Evolutionary conservation across 1,140 invertebrate genomes (phyloP), one percentile per base, ranked within the genome.

Genomic region (Lordiphosa stackelbergi): DNA sequence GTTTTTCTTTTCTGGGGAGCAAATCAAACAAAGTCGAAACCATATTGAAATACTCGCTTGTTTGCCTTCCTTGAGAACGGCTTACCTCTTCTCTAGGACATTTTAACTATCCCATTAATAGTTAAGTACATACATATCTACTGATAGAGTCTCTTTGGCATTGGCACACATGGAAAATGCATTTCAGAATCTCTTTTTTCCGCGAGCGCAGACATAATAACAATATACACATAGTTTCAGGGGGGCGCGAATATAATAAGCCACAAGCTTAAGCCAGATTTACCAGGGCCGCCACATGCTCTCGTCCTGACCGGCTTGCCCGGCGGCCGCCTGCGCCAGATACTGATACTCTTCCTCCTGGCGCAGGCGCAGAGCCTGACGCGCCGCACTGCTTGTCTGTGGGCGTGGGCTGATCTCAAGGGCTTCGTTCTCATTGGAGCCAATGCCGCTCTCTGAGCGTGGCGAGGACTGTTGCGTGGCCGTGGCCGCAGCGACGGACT

Each of bases 201-300:
- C 11, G 5, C 5, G 19, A 24, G 22, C 16, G 9, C 49, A 55
- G 43, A 61, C 55, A 74, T 73, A 74, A 64, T 71, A 69, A 59
- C 34, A 31, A 31, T 31, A 31, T 49, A 49, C 28, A 49, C 34
- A 41, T 75, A 55, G 42, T 42, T 28, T 69, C 53, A 64, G 24
- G 42, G 16, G 28, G 24, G 19, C 19, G 19, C 13, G 41, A 31
- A 47, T 31, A 45, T 16, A 49, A 52, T 55, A 37, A 36, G 47
- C 47, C 13, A 49, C 34, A 49, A 36, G 28, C 8, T 36, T 48
- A 24, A 5, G 22, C 5, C 36, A 7, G 41, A 34, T 53, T 59
- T 74, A 86, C 84, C 84, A 86, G 36, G 84, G 84, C 24, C 84
- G 73, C 84, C 84, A 86, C 84, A 86, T 86, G 56, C 74, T 85